phyloP scores from a whole-genome alignment of 2,888 invertebrate species.

The Conops quadrifasciatus region DNA sequence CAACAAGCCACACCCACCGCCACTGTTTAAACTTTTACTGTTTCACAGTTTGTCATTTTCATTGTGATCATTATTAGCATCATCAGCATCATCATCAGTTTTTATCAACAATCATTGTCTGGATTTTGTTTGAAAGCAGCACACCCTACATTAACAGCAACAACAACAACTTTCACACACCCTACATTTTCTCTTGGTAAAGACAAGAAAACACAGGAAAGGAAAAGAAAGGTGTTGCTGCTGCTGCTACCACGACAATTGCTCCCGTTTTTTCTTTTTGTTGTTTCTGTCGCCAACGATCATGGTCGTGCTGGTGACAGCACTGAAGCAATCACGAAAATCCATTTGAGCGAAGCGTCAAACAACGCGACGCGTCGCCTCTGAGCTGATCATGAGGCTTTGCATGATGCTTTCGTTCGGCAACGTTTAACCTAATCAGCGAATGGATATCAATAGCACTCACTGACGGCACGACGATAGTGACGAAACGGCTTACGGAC shows the following conservation, averaged over 20 bases:
- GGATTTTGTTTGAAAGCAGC: not conserved
- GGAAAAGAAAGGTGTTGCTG: slow-evolving; percentile 26
- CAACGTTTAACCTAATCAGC: not conserved
- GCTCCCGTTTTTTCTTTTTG: slow-evolving; percentile 23
- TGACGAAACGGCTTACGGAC: no score
- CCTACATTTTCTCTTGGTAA: not conserved
- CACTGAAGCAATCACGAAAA: slow-evolving; percentile 1
- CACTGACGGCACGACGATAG: no score
- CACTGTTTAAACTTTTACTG: no score
- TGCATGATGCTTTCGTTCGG: not conserved
- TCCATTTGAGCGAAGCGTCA: not conserved
- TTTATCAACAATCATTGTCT: not conserved
- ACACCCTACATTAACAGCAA: not conserved
- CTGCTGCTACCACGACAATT: not conserved
- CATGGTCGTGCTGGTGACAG: not conserved
- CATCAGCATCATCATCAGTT: no score
- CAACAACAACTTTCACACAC: not conserved
- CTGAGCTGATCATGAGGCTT: no score
- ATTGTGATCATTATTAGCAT: no score
- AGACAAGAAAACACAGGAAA: slow-evolving; percentile 9
- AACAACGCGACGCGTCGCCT: slow-evolving; percentile 1
- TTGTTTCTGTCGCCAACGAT: no score
- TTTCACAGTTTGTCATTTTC: no score
- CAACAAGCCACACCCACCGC: no score
- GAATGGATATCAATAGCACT: no score